Conservation (phyloP, 2,888 invertebrate genomes). For the Luperina testacea region DNA sequence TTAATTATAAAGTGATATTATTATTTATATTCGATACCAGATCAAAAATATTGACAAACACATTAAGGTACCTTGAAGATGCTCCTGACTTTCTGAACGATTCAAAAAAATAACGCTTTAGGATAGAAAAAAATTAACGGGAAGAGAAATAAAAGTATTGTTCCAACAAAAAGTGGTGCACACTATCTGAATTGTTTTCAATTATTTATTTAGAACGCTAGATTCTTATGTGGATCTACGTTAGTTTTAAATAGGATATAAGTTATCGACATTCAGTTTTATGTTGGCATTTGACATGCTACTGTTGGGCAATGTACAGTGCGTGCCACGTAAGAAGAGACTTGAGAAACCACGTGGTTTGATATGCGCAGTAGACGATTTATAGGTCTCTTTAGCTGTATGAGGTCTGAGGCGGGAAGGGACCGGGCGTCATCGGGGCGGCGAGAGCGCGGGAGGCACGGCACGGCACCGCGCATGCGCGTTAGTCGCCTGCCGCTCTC, state of each 20-base stretch:
- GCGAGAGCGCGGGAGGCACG: no score
- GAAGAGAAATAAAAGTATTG: constrained; percentile 42
- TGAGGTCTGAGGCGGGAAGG: no score
- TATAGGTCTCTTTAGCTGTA: no score
- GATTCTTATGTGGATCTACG: constrained; percentile 50
- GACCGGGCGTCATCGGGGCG: no score
- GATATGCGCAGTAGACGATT: no score
- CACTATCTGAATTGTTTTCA: constrained; percentile 43
- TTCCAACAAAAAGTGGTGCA: constrained; percentile 27
- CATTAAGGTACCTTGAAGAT: neutral
- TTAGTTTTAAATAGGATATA: constrained; percentile 48
- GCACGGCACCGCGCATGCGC: no score
- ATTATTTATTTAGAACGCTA: constrained; percentile 58
- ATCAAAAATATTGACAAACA: neutral
- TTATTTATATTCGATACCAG: constrained; percentile 11
- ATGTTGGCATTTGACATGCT: constrained; percentile 33
- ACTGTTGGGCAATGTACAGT: constrained; percentile 20
- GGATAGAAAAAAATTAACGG: constrained; percentile 24
- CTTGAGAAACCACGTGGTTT: no score
- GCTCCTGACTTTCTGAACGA: neutral
- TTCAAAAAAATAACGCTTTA: constrained; percentile 31
- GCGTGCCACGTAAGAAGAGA: no score
- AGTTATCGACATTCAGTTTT: constrained; percentile 46
- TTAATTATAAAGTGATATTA: constrained; percentile 12
- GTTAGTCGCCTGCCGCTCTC: no score